These are phyloP conservation scores for Copidosoma aretas DNA, from an alignment of 2,888 invertebrate species.

Conservation along the genomic window DNA sequence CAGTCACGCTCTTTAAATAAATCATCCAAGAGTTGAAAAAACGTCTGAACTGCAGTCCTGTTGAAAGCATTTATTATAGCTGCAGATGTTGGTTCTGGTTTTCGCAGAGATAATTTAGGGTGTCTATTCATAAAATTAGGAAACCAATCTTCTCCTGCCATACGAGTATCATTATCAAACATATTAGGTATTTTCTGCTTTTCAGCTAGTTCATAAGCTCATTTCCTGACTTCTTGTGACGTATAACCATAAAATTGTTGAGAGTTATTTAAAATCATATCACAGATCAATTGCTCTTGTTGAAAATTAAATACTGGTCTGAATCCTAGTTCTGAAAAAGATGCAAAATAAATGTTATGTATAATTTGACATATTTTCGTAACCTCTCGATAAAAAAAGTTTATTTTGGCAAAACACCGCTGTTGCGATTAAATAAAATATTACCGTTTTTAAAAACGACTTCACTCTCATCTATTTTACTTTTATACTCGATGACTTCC, in stretches of 20 bases:
- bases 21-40: too few relatives aligned
- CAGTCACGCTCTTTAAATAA: too few relatives aligned
- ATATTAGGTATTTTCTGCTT: too few relatives aligned
- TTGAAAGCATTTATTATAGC: not conserved
- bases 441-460: too few relatives aligned
- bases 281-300: not conserved
- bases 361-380: too few relatives aligned
- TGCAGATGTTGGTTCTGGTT: slow-evolving; percentile 1
- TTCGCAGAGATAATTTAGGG: not conserved
- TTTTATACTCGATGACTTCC: too few relatives aligned
- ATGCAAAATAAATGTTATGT: too few relatives aligned
- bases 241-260: not conserved
- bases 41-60: not conserved
- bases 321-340: too few relatives aligned
- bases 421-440: too few relatives aligned
- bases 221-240: not conserved
- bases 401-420: too few relatives aligned
- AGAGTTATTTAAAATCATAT: not conserved
- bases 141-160: not conserved
- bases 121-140: not conserved
- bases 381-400: too few relatives aligned
- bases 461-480: too few relatives aligned
- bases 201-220: not conserved
- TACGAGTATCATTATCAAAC: not conserved
- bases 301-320: not conserved